Conservation (phyloP, 2,888 invertebrate species). For the Diogma glabrata region DNA sequence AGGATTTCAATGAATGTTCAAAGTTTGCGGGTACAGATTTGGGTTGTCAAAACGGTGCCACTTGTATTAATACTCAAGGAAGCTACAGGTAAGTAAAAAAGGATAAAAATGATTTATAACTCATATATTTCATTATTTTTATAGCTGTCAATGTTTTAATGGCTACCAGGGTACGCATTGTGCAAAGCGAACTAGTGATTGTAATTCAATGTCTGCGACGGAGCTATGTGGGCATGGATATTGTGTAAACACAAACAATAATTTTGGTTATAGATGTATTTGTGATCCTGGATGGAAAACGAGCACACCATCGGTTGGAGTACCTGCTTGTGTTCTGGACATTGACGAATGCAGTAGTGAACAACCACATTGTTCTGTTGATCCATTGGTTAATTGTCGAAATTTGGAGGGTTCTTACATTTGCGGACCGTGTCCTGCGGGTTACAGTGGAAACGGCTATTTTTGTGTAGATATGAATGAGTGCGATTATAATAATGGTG, state of each 20-base stretch:
- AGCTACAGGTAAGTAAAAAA: no score
- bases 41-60: conserved; percentile 86
- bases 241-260: conserved; percentile 54
- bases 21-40: conserved; percentile 70
- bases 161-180: conserved; percentile 84
- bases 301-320: conserved; percentile 37
- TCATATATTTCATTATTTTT: no score
- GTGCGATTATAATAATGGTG: conserved; percentile 72
- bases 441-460: conserved; percentile 79
- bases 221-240: conserved; percentile 85
- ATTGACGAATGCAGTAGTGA: conserved; percentile 73
- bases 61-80: conserved; percentile 69
- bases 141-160: conserved; percentile 64
- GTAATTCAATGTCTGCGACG: conserved; percentile 51
- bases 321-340: conserved; percentile 72
- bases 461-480: conserved; percentile 83
- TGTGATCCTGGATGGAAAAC: conserved; percentile 85
- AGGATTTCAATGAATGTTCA: conserved; percentile 80
- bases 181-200: conserved; percentile 59
- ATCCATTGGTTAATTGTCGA: conserved; percentile 69
- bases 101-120: no score
- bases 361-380: conserved; percentile 61
- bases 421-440: conserved; percentile 80
- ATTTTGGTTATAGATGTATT: conserved; percentile 61
- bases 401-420: conserved; percentile 82